A percentile compares a stretch with the other conserved stretches of the same genome.
phyloP scores from a whole-genome alignment of 1,140 invertebrate species.

The Harpegnathos saltator region DNA sequence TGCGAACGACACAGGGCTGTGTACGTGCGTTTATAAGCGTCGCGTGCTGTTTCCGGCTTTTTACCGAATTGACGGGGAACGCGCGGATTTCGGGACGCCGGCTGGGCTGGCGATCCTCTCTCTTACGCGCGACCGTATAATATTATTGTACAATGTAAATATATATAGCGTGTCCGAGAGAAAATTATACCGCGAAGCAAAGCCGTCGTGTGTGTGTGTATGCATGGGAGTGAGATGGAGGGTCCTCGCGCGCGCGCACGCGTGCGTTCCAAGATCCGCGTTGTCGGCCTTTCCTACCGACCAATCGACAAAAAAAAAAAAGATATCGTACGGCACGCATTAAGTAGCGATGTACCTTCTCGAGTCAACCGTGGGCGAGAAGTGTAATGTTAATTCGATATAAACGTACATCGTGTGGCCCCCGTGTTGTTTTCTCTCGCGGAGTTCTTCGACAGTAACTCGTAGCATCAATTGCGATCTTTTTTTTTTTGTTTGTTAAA shows the following conservation, averaged over 20 bases:
- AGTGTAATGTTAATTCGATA: slow-evolving; percentile 25
- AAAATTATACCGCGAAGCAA: slow-evolving; percentile 47
- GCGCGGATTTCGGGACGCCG: slow-evolving; percentile 40
- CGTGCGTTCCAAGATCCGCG: slow-evolving; percentile 39
- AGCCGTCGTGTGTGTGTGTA: slow-evolving; percentile 18
- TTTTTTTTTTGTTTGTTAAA: too few relatives aligned
- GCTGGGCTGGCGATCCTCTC: not conserved
- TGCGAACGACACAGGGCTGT: slow-evolving; percentile 4
- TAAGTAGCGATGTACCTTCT: slow-evolving; percentile 24
- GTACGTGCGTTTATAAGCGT: slow-evolving; percentile 26
- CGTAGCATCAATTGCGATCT: slow-evolving; percentile 35
- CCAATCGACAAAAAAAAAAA: slow-evolving; percentile 35
- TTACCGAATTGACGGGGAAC: slow-evolving; percentile 14
- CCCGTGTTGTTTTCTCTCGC: not conserved
- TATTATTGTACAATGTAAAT: slow-evolving; percentile 57
- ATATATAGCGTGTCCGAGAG: slow-evolving; percentile 44
- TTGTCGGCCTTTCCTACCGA: slow-evolving; percentile 32
- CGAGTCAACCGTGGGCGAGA: slow-evolving; percentile 35
- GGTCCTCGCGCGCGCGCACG: slow-evolving; percentile 5
- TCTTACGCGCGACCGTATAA: not conserved
- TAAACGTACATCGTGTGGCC: slow-evolving; percentile 42
- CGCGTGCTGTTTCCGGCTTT: slow-evolving; percentile 33
- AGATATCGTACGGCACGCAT: slow-evolving; percentile 52
- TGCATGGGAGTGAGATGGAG: not conserved
- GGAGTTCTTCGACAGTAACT: not conserved